Base-by-base conservation (phyloP, 2,888 invertebrate genomes). In the Gari tellinella region DNA sequence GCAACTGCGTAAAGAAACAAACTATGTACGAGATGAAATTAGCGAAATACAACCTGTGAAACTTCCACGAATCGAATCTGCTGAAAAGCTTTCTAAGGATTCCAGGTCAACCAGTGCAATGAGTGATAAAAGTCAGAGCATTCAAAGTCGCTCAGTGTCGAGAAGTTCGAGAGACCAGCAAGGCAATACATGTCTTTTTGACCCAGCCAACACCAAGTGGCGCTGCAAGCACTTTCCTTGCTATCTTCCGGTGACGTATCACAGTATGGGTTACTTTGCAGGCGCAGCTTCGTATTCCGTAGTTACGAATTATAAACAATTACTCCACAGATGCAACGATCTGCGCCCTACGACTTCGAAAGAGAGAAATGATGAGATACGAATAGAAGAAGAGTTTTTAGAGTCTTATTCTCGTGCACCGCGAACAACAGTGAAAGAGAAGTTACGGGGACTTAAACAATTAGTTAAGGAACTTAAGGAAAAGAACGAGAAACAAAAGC, bases 191-290 rank as follows among this genome's bases (percentile, higher is more conserved):
- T 83, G 83, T 61, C 49, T 74, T 15, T 80, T 80, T 40, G 69
- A 73, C 52, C 53, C 70, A 1, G 62, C 63, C 10, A 75, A 73
- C 49, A 66, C 78, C 10, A 61, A 66, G 5, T 31, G 31, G 15
- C 60, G 75, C 3, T 88, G 88, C 51, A 57, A 65, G 41, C 79
- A 84, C 66, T 88, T 88, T 55, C 88, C 88, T 8, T 88, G 88
- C 46, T 79, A 57, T 51, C 55, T 81, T 14, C 86, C 86, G 5
- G 46, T 57, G 1, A 86, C 86, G 0, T 88, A 88, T 56, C 80
- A 86, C 58, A 82, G 81, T 48, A 57, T 88, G 1, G 80, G 84
- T 2, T 46, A 73, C 38, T 48, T 68, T 60, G 56, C 61, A 15
- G 60, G 49, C n/a, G 56, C 78, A n/a, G 68, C 56, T 25, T 75